Percentiles rank a stretch among this genome's conserved stretches.
Evolutionary conservation across 2,113 vertebrate species (phyloP).

Genomic region (Alethe diademata): DNA sequence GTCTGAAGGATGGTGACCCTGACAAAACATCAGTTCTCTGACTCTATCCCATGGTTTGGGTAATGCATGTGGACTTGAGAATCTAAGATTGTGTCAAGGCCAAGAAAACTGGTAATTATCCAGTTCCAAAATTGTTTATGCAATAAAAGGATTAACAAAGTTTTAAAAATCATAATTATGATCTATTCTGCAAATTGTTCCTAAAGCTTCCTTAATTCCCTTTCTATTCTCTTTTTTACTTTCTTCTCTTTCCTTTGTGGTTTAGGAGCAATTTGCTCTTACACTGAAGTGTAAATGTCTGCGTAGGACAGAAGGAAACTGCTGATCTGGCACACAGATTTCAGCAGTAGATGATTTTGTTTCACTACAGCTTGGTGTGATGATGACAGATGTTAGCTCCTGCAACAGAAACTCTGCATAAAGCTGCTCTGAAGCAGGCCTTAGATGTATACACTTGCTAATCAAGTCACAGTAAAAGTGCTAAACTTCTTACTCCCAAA

Average conservation of each 20-base stretch:
- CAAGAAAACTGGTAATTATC: background rate
- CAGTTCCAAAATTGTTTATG: background rate
- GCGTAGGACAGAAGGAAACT: background rate
- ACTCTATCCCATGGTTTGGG: background rate
- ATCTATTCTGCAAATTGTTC: background rate
- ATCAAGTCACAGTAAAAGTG: background rate
- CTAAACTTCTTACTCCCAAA: background rate
- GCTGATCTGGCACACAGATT: background rate
- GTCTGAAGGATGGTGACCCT: background rate
- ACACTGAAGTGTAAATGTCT: background rate
- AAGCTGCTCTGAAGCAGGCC: background rate
- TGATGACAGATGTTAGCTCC: background rate
- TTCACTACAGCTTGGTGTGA: background rate
- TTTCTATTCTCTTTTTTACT: background rate
- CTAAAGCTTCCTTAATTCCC: background rate
- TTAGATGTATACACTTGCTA: background rate
- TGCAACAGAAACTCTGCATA: background rate
- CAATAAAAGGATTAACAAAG: slow-evolving; percentile 13
- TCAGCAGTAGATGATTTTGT: background rate
- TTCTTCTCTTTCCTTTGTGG: background rate
- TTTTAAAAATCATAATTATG: background rate
- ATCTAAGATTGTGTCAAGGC: background rate
- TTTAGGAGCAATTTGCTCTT: slow-evolving; percentile 19
- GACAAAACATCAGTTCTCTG: background rate
- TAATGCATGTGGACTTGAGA: background rate